Conservation (phyloP, 1,140 invertebrate genomes). For the Caenorhabditis latens region DNA sequence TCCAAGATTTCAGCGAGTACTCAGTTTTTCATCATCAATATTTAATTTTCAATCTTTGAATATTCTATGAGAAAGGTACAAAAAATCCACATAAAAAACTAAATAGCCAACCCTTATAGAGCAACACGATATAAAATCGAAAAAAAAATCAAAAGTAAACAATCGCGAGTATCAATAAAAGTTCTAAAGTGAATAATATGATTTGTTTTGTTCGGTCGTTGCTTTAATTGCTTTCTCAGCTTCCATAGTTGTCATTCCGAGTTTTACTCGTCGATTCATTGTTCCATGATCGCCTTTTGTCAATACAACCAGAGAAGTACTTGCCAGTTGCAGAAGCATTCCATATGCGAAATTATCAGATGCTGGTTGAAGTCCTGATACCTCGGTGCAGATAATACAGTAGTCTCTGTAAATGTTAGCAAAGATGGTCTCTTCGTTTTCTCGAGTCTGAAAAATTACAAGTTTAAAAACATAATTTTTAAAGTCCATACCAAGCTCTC, state of each 20-base stretch:
- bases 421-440: conserved; percentile 55
- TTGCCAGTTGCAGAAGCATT: conserved; percentile 1
- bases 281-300: not conserved
- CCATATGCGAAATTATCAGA: not conserved
- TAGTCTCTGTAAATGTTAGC: conserved; percentile 49
- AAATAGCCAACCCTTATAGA: conserved; percentile 2
- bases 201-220: not conserved
- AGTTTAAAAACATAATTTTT: not conserved
- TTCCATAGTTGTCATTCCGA: conserved; percentile 36
- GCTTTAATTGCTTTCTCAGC: conserved; percentile 14
- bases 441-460: conserved; percentile 29
- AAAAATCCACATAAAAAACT: not conserved
- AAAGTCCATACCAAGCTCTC: not conserved
- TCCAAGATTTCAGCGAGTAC: too few species aligned
- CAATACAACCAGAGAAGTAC: not conserved
- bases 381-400: conserved; percentile 28
- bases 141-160: not conserved
- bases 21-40: too few species aligned
- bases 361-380: conserved; percentile 36
- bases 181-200: conserved; percentile 13
- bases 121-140: not conserved
- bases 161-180: not conserved
- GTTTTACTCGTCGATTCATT: conserved; percentile 15
- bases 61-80: not conserved
- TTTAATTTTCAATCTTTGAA: too few species aligned